Evolutionary conservation across 1,140 invertebrate species (phyloP).

Genomic region (Temnothorax nylanderi): DNA sequence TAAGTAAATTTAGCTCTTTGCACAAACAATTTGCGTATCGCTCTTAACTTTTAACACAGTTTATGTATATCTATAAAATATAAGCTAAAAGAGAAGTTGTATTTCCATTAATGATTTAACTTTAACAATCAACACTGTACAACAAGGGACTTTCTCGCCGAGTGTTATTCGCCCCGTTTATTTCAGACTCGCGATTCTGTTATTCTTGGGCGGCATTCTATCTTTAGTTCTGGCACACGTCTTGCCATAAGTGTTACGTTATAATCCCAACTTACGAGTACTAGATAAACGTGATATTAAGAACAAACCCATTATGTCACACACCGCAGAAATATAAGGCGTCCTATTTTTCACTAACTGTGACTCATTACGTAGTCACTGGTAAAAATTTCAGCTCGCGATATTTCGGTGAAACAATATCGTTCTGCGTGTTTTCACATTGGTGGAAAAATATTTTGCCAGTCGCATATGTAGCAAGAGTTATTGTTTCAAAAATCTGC

Average conservation of each 20-base stretch:
- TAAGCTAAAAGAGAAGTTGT: not conserved
- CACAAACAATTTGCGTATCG: not conserved
- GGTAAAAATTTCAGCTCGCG: conserved; percentile 4
- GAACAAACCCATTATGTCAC: conserved; percentile 41
- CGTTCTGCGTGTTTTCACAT: conserved; percentile 16
- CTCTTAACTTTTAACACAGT: not conserved
- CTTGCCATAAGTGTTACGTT: conserved; percentile 66
- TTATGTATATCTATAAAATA: not conserved
- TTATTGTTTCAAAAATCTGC: conserved; percentile 51
- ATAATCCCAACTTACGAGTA: conserved; percentile 54
- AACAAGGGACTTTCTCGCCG: conserved; percentile 56
- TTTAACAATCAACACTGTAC: not conserved
- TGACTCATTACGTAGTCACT: conserved; percentile 14
- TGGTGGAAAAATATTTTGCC: conserved; percentile 40
- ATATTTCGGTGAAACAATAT: conserved; percentile 36
- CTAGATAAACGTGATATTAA: conserved; percentile 36
- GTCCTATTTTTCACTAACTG: conserved; percentile 41
- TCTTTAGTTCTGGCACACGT: conserved; percentile 64
- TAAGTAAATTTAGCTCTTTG: not conserved
- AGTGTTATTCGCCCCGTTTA: conserved; percentile 64
- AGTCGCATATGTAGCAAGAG: not conserved
- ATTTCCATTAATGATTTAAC: not conserved
- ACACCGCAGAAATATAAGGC: not conserved
- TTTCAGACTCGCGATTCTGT: conserved; percentile 67
- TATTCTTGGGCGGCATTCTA: conserved; percentile 71